Evolutionary conservation across 2,797 vertebrate species (phyloP).

Genomic region (Presbytis comata): DNA sequence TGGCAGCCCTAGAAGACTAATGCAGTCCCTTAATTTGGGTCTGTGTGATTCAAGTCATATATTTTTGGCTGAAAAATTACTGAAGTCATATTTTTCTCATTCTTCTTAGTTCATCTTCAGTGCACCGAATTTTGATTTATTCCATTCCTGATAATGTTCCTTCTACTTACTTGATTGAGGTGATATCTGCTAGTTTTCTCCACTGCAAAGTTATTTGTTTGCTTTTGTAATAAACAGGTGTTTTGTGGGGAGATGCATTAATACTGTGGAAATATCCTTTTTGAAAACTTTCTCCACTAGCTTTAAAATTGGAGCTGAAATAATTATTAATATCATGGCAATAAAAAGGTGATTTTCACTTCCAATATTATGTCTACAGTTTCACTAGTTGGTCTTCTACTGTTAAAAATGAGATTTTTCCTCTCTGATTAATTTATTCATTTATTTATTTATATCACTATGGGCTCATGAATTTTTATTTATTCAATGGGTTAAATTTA

Average conservation of each 20-base stretch:
- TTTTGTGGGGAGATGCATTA: neutral
- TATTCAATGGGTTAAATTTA: neutral
- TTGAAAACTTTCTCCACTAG: neutral
- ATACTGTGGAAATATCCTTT: neutral
- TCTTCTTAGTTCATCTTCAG: neutral
- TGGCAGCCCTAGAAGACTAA: neutral
- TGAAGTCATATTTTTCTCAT: neutral
- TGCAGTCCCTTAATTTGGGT: neutral
- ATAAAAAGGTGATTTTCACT: neutral
- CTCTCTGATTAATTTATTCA: neutral
- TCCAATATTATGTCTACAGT: neutral
- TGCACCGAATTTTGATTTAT: neutral
- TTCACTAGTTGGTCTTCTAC: neutral
- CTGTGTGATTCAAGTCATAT: neutral
- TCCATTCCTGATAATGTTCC: neutral
- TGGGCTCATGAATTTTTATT: neutral
- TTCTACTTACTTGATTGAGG: neutral
- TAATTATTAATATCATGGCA: neutral
- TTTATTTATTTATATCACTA: neutral
- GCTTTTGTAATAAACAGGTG: neutral
- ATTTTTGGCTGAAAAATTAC: neutral
- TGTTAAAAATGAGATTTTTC: neutral
- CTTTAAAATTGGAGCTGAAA: neutral
- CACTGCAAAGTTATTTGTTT: neutral
- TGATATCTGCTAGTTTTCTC: neutral